Evolutionary conservation across 2,113 vertebrate genomes (phyloP).

Genomic region (Chloropsis cyanopogon): DNA sequence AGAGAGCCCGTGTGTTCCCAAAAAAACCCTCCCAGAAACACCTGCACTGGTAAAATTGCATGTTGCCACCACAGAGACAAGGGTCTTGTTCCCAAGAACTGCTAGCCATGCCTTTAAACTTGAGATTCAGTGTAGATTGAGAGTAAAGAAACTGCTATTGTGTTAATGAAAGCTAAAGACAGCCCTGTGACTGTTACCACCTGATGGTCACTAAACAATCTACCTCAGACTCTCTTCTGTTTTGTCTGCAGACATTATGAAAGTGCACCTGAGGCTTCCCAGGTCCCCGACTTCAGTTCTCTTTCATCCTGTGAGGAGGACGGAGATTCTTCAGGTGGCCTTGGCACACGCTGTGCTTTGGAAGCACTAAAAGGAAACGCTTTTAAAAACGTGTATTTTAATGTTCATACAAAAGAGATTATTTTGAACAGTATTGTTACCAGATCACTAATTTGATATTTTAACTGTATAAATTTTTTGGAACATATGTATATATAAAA

Average conservation of each 20-base stretch:
- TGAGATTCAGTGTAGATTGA: conserved; percentile 74
- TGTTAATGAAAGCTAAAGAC: conserved; percentile 70
- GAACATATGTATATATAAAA: conserved; percentile 84
- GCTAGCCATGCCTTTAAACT: conserved; percentile 75
- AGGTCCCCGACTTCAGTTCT: conserved; percentile 74
- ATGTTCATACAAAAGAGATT: conserved; percentile 93
- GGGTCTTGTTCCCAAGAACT: conserved; percentile 64
- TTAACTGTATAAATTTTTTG: conserved; percentile 88
- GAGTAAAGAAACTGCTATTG: conserved; percentile 77
- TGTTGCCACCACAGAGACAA: conserved; percentile 67
- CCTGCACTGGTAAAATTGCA: conserved; percentile 61
- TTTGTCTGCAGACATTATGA: conserved; percentile 80
- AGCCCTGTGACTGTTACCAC: conserved; percentile 71
- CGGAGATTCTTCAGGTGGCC: conserved; percentile 77
- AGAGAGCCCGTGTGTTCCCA: conserved; percentile 55
- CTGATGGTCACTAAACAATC: conserved; percentile 75
- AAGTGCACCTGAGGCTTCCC: conserved; percentile 76
- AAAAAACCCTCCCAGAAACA: conserved; percentile 60
- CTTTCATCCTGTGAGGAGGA: conserved; percentile 75
- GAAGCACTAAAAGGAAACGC: conserved; percentile 78
- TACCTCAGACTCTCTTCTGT: conserved; percentile 84
- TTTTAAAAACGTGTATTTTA: conserved; percentile 84
- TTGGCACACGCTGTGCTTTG: conserved; percentile 82
- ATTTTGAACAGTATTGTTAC: conserved; percentile 95
- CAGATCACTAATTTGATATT: conserved; percentile 90